A percentile compares a stretch with the other conserved stretches of the same genome.
phyloP scores from a whole-genome alignment of 2,888 invertebrate species.

The Cyclophora punctaria region DNA sequence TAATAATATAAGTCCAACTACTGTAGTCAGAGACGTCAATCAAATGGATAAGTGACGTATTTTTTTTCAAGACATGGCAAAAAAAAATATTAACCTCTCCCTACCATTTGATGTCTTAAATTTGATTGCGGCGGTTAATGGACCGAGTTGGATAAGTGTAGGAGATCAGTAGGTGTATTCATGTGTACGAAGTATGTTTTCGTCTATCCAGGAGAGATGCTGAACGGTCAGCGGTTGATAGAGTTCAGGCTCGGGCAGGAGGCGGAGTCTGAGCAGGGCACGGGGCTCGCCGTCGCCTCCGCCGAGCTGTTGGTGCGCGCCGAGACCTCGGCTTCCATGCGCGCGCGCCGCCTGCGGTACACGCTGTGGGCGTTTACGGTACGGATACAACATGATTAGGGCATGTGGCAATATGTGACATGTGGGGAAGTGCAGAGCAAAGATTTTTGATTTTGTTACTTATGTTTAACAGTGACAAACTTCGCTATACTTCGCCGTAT shows the following conservation, averaged over 20 bases:
- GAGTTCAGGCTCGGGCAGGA: conserved; percentile 86
- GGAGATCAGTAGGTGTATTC: too few species aligned
- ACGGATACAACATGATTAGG: neutral
- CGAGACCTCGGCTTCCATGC: conserved; percentile 42
- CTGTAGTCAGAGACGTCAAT: neutral
- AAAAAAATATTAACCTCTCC: too few species aligned
- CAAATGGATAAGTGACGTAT: too few species aligned
- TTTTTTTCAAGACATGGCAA: too few species aligned
- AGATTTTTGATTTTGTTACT: too few species aligned
- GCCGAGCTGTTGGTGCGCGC: conserved; percentile 85
- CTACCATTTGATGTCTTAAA: too few species aligned
- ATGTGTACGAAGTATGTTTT: neutral
- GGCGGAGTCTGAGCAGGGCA: conserved; percentile 58
- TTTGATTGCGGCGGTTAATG: too few species aligned
- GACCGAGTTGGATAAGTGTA: too few species aligned
- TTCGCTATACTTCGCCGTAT: too few species aligned
- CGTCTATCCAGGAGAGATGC: conserved; percentile 79
- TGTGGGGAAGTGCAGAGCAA: neutral
- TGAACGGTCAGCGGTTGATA: conserved; percentile 89
- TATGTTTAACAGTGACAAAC: too few species aligned
- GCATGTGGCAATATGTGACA: neutral
- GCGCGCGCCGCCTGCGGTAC: conserved; percentile 63
- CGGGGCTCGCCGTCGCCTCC: conserved; percentile 82
- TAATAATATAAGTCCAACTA: neutral
- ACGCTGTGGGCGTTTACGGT: conserved; percentile 83